These are phyloP conservation scores for Prietella phreatophila DNA, from an alignment of 2,113 vertebrate species.

Conservation along the genomic window DNA sequence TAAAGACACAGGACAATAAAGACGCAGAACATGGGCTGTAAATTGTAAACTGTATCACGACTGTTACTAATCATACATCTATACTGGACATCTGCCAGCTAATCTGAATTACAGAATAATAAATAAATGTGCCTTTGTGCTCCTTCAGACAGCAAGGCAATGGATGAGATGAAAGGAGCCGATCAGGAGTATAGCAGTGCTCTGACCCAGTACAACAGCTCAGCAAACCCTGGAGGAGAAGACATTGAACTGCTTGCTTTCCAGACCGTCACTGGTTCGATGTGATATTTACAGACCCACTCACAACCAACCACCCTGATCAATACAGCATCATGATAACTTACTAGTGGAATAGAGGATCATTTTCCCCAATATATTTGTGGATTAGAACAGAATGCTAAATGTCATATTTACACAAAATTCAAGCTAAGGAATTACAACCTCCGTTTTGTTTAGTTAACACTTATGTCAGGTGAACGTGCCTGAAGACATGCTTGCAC, in stretches of 20 bases:
- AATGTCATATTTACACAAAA: not conserved
- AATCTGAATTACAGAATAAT: not conserved
- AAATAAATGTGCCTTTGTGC: conserved; percentile 4
- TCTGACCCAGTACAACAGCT: conserved; percentile 69
- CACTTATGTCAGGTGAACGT: not conserved
- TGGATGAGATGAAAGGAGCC: conserved; percentile 65
- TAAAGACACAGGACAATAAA: not conserved
- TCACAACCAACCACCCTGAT: not conserved
- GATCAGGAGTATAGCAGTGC: conserved; percentile 68
- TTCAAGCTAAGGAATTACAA: not conserved
- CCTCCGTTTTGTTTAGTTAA: not conserved
- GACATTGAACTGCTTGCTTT: conserved; percentile 75
- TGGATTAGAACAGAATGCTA: not conserved
- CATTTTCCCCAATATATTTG: not conserved
- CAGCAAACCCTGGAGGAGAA: conserved; percentile 65
- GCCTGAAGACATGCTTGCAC: not conserved
- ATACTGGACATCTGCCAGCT: not conserved
- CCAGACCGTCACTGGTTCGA: conserved; percentile 72
- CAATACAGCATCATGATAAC: not conserved
- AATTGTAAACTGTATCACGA: not conserved
- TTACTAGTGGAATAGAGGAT: not conserved
- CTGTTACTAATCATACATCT: not conserved
- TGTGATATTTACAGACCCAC: not conserved
- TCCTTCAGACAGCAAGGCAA: conserved; percentile 59
- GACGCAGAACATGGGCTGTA: not conserved